Evolutionary conservation across 2,888 invertebrate genomes (phyloP), one percentile per base, ranked within the genome.

Genomic region (Aethes cnicana): DNA sequence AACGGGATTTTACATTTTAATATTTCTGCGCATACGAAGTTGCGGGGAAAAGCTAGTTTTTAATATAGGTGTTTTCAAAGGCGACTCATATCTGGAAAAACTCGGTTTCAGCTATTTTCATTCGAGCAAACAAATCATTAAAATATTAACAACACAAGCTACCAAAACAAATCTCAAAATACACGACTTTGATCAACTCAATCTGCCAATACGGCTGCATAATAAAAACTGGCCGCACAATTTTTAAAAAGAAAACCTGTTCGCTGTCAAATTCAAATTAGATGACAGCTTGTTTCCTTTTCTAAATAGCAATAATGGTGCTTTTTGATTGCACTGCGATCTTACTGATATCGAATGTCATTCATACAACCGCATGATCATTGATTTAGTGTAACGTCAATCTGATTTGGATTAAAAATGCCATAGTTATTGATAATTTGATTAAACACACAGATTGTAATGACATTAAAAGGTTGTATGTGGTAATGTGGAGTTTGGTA

Each of bases 381-480:
- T 11, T 14, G 44, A 50, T 44, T 50, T 23, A 18, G 23, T 44
- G 37, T 44, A 28, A 28, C 37, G 50, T 50, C 50, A 44, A 44
- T 50, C 50, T 44, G 30, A 50, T 37, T 23, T 37, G 43, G 11
- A 32, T 32, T 30, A 30, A 5, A 39, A 36, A 42, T 21, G n/a
- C n/a, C 12, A 1, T 20, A 6, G 14, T 26, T n/a, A 18, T 21
- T 32, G 16, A 9, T 8, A 37, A 41, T 20, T 44, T 30, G 47
- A 47, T 47, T 25, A 41, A 12, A n/a, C 17, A 8, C 17, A 8
- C 12, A 17, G 37, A 47, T 47, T 39, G 39, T n/a, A 21, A n/a
- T 39, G 47, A 47, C 47, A 23, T 37, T 7, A 23, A 25, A 4
- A n/a, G 11, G 18, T 28, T n/a, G 3, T 16, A 9, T 6, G n/a